Base-by-base conservation (phyloP, 92 coral and sea anemone genomes). In the Phenganax subtilis region DNA sequence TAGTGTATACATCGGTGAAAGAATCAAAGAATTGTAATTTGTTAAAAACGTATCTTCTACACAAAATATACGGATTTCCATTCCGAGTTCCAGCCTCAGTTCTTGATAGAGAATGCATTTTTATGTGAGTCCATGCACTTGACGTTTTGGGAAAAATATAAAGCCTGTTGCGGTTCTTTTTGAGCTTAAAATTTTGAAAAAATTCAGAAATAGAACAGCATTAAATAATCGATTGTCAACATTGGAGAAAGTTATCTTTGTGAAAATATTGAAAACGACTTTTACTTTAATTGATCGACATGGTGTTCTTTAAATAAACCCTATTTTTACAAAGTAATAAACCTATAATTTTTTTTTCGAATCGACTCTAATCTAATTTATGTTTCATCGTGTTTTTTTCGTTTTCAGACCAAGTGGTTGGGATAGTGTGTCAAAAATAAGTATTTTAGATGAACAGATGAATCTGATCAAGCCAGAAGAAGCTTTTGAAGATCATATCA, bases 1-100 rank as follows among this genome's bases (percentile, higher is more conserved):
- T 94, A 85, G 89, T 94, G 82, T 94, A 94, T 88, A 94, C 98
- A 6, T 94, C 98, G 8, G 98, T 92, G 14, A 94, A 94, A 87
- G 98, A 94, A 87, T 89, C 92, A 85, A 94, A 94, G 84, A 94
- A 94, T 80, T 94, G 97, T 89, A 89, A 85, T 77, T 77, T 94
- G 78, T 88, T 94, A 76, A 86, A 85, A 85, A 92, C 87, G 86
- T 94, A 94, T 88, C 83, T 94, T 84, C 91, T 88, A 37, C 98
- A 94, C 93, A 89, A 88, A 84, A 89, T 94, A 69, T 94, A 94
- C 85, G 98, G 98, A 61, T 86, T 94, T 70, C 97, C 98, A 6
- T 94, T 94, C 88, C 86, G 86, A 63, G 89, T 92, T 74, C 90
- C 98, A 15, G 98, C 96, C 6, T 80, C 93, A 75, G 97, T 89